Conservation (phyloP, 1,140 invertebrate species). For the Holcopasites calliopsidis region DNA sequence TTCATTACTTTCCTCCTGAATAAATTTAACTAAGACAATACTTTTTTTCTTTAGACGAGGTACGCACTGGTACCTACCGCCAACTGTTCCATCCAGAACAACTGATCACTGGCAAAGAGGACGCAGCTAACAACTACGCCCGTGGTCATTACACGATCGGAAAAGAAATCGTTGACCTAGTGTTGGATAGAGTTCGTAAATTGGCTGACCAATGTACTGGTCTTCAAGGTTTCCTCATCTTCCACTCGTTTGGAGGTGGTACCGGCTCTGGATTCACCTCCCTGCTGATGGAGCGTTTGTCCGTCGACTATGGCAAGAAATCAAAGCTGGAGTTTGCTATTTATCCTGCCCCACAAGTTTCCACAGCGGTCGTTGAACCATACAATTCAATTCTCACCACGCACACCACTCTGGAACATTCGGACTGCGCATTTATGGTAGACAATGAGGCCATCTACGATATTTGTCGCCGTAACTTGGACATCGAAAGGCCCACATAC, state of each 20-base stretch:
- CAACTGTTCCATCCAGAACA: constrained; percentile 82
- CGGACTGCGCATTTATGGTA: constrained; percentile 93
- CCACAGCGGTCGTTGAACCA: constrained; percentile 55
- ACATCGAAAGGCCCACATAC: constrained; percentile 92
- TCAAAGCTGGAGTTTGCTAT: constrained; percentile 59
- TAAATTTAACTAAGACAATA: not conserved
- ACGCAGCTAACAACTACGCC: constrained; percentile 58
- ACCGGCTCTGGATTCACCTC: constrained; percentile 60
- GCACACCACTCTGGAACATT: constrained; percentile 87
- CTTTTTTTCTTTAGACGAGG: constrained; percentile 44
- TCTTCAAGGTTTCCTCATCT: constrained; percentile 62
- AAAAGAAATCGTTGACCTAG: constrained; percentile 59
- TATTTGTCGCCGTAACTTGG: constrained; percentile 92
- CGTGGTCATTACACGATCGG: constrained; percentile 61
- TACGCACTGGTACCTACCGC: constrained; percentile 83
- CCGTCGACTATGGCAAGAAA: constrained; percentile 59
- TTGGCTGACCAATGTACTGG: constrained; percentile 59
- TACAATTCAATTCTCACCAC: constrained; percentile 60
- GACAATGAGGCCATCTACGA: constrained; percentile 95
- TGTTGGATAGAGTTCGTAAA: constrained; percentile 56
- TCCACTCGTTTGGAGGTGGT: constrained; percentile 59
- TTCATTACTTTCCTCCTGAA: not conserved
- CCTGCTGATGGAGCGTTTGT: constrained; percentile 59
- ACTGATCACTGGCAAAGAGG: constrained; percentile 60
- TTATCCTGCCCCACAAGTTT: constrained; percentile 59